Conservation (phyloP, 2,797 vertebrate species). For the Masticophis lateralis region DNA sequence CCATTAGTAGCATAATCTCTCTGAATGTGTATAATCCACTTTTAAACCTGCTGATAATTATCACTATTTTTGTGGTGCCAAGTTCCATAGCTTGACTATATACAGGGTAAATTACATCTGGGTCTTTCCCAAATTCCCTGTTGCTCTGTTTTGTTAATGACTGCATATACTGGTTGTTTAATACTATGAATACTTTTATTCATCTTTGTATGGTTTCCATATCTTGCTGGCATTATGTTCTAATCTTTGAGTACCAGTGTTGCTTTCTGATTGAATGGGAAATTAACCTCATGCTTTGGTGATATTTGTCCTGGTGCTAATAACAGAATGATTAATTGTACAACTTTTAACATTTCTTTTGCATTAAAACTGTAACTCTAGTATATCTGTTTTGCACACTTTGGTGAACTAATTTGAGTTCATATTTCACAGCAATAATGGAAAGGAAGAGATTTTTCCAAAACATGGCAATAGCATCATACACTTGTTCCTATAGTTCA, state of each 20-base stretch:
- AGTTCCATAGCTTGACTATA: neutral
- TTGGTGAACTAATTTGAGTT: neutral
- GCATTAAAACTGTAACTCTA: neutral
- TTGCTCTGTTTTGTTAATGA: neutral
- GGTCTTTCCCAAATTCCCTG: neutral
- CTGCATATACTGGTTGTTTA: neutral
- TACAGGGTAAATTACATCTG: neutral
- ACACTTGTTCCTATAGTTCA: neutral
- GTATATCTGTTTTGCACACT: neutral
- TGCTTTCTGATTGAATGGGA: neutral
- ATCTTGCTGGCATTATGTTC: neutral
- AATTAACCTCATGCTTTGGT: neutral
- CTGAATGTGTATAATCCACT: neutral
- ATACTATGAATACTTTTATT: neutral
- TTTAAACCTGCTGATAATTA: neutral
- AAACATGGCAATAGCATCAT: neutral
- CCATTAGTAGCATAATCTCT: neutral
- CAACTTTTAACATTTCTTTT: neutral
- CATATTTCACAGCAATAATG: neutral
- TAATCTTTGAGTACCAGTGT: neutral
- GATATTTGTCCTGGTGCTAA: neutral
- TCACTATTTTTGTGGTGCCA: neutral
- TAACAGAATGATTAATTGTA: neutral
- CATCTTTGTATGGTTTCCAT: slow-evolving; percentile 17
- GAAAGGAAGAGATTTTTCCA: neutral